Evolutionary conservation across 2,888 invertebrate species (phyloP), one percentile per base, ranked within the genome.

Genomic region (Xestia c-nigrum): DNA sequence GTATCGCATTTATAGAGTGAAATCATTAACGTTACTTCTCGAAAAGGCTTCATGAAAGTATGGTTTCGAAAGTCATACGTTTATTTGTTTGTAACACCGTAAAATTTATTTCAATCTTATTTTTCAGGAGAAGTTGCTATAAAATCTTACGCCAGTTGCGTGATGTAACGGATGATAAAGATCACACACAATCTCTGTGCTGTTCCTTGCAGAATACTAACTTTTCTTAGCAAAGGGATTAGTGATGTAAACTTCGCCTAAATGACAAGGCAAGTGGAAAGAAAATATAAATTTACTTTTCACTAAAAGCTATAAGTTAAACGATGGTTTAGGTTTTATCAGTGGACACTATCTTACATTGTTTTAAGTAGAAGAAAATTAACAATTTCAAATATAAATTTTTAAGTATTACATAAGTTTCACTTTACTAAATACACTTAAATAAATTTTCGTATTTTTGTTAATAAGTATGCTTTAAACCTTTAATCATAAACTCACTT

Each of bases 281-380:
- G 12, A 79, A 50, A 40, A 6, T n/a, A 47, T 6, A 47, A 55
- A 59, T 70, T 59, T 31, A 38, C 14, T 47, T 59, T 47, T 57
- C 55, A 47, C 1, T 40, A 16, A 59, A 50, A 59, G 4, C 19
- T 24, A 16, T 59, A 31, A 59, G 7, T 59, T 59, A 21, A 21
- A 31, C 19, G 21, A 40, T 5, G 0, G 21, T 43, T 59, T 50
- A 19, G 6, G 16, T 61, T 52, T 52, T 3, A 73, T n/a, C 43
- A 38, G n/a, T 16, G n/a, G 16, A 24, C 64, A 57, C 3, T 9
- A 7, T 68, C 31, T 43, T 16, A 10, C 43, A 40, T 31, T 24
- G 24, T n/a, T n/a, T 21, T 38, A 1, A 6, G 6, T 21, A 79
- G 9, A 4, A 57, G 6, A 19, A 80, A 57, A 31, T 21, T 0